Evolutionary conservation across 2,113 vertebrate species (phyloP).

Genomic region (Eudyptes chrysolophus): DNA sequence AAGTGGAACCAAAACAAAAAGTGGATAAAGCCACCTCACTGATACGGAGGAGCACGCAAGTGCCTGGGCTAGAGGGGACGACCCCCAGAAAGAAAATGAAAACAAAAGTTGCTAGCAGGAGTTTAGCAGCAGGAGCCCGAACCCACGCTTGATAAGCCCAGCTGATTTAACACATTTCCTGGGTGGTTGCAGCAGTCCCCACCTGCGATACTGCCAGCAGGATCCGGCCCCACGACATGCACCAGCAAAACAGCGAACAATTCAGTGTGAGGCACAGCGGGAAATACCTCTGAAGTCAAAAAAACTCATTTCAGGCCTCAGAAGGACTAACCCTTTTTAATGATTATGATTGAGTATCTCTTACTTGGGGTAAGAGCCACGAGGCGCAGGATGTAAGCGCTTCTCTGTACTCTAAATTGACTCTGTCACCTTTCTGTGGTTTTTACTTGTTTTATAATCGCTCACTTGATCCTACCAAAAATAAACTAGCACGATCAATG

Average conservation of each 20-base stretch:
- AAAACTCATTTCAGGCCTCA: background rate
- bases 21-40: background rate
- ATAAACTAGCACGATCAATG: conserved; percentile 13
- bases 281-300: background rate
- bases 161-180: background rate
- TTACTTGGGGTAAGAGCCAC: background rate
- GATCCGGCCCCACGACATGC: background rate
- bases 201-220: rapidly evolving
- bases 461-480: conserved; percentile 37
- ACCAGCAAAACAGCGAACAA: background rate
- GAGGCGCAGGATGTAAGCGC: rapidly evolving
- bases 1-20: background rate
- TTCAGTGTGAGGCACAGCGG: rapidly evolving
- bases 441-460: conserved; percentile 40
- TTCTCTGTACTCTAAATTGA: background rate
- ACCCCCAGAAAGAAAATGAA: background rate
- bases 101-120: background rate
- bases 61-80: no score
- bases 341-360: background rate
- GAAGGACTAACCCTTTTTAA: background rate
- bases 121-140: background rate
- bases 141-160: background rate
- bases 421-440: background rate
- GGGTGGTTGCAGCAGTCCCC: rapidly evolving
- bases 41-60: rapidly evolving